Evolutionary conservation across 2,888 invertebrate genomes (phyloP), one percentile per base, ranked within the genome.

Genomic region (Acrobasis repandana): DNA sequence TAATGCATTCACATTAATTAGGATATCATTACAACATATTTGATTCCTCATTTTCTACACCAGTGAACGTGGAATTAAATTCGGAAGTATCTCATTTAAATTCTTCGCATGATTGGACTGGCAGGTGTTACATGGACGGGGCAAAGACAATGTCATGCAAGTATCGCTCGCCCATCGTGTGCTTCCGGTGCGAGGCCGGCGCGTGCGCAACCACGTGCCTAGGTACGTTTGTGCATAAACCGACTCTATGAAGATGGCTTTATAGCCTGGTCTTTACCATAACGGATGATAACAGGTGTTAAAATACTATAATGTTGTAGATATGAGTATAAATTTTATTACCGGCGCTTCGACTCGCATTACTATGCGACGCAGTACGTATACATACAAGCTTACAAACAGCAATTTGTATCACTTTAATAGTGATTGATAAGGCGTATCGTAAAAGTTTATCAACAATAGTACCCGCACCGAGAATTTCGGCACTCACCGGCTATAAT

Each of bases 401-500:
- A 16, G 36, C 36, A 6, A 14, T 38, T 20, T 34, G n/a, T 38
- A 15, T 59, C 56, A 59, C 43, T 60, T 60, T 56, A 61, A 65
- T 58, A 63, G 67, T 69, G 65, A 71, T 72, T 70, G 65, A 76
- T 76, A 75, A 74, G 14, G 33, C 28, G 16, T 76, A 72, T 72
- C 73, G 71, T 80, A 81, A 80, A 79, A 52, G 43, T 34, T 71
- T 67, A 66, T 60, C 71, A 70, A 86, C 83, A 89, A 89, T 84
- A 71, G 83, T 75, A 72, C 89, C 90, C 88, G 87, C 87, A 89
- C 83, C 80, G 68, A 72, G 70, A 74, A 77, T 77, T 80, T 78
- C 78, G 79, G 79, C 79, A 77, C 78, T 81, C 80, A 84, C 84
- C 81, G 82, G 73, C 76, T 79, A 87, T 92, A 91, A 92, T 91